These are phyloP conservation scores for Rousettus leschenaultii DNA, from an alignment of 2,113 vertebrate genomes.

Conservation along the genomic window DNA sequence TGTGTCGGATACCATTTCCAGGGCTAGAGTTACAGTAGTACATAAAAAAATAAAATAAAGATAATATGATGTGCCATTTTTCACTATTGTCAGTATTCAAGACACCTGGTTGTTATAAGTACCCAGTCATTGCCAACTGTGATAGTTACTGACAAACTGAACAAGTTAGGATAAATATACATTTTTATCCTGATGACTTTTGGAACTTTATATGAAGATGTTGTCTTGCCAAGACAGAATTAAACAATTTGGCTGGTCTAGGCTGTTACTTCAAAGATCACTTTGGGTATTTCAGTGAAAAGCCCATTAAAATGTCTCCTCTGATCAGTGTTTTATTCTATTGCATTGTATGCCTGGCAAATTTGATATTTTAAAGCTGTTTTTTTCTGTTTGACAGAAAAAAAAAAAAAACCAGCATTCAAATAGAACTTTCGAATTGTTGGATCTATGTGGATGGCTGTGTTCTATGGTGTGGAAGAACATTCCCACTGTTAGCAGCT, in stretches of 20 bases:
- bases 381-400: too few species aligned
- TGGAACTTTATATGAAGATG: not conserved
- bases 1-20: not conserved
- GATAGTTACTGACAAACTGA: not conserved
- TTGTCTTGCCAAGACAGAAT: slow-evolving; percentile 8
- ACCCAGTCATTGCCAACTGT: not conserved
- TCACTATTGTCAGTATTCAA: not conserved
- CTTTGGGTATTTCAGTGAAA: slow-evolving; percentile 3
- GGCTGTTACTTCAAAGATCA: not conserved
- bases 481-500: not conserved
- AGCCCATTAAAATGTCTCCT: not conserved
- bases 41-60: not conserved
- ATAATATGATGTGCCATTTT: not conserved
- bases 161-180: not conserved
- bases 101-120: not conserved
- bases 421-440: not conserved
- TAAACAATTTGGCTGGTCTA: not conserved
- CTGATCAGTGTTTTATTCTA: not conserved
- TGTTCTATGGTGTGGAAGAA: not conserved
- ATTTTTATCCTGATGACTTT: not conserved
- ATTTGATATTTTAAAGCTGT: not conserved
- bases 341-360: not conserved
- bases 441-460: not conserved
- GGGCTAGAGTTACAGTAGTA: not conserved
- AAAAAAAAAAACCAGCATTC: not conserved